A percentile compares a stretch with the other conserved stretches of the same genome.
Evolutionary conservation across 2,888 invertebrate species (phyloP).

Genomic region (Aporophyla nigra): DNA sequence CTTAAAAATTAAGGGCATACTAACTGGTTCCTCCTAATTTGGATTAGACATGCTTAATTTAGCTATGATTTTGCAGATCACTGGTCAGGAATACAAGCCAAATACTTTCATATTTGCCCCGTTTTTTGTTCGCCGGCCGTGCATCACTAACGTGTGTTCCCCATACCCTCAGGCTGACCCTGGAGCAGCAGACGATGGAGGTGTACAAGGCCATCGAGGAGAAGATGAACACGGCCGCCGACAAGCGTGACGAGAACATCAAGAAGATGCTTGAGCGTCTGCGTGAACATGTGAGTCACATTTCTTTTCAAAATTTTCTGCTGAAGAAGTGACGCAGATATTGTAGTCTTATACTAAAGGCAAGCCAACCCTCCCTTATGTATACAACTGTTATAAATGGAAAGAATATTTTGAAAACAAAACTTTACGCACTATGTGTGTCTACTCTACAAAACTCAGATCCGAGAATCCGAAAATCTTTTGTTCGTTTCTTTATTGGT

Average conservation of each 20-base stretch:
- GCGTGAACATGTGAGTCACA: constrained; percentile 95
- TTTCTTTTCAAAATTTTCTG: neutral
- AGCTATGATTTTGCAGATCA: neutral
- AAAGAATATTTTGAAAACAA: neutral
- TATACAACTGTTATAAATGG: neutral
- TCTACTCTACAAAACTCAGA: neutral
- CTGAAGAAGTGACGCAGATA: neutral
- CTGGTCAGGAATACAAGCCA: neutral
- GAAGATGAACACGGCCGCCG: constrained; percentile 96
- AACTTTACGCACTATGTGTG: neutral
- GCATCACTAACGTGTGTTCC: neutral
- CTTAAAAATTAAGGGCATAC: neutral
- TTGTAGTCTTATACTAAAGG: neutral
- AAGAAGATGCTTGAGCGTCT: constrained; percentile 97
- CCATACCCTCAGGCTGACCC: constrained; percentile 90
- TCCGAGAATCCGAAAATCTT: neutral
- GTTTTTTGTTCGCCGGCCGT: neutral
- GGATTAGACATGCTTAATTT: neutral
- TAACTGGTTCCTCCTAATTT: neutral
- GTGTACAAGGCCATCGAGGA: constrained; percentile 96
- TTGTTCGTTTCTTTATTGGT: neutral
- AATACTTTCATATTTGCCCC: neutral
- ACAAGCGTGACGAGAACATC: constrained; percentile 97
- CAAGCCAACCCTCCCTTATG: neutral
- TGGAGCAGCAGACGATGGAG: constrained; percentile 96